phyloP scores from a whole-genome alignment of 2,113 vertebrate genomes.

The Halichoerus grypus region DNA sequence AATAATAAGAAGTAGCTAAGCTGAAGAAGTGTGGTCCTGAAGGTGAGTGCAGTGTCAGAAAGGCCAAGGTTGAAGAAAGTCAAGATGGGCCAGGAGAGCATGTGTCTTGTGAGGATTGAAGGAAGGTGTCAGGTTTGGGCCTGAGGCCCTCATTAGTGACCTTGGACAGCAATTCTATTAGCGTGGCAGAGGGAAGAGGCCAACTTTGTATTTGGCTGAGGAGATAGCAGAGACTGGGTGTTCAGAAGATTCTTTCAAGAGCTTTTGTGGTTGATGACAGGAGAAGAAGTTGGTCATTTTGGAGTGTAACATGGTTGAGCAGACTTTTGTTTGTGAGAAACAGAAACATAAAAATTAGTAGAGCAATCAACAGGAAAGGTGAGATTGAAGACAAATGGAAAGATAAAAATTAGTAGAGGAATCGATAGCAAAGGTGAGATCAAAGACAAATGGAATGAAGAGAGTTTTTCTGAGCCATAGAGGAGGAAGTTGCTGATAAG shows the following conservation, averaged over 20 bases:
- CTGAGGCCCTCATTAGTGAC: accelerated
- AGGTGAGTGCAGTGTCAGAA: not conserved
- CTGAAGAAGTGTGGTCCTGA: not conserved
- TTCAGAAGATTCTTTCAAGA: not conserved
- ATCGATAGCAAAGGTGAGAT: not conserved
- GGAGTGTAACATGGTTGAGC: not conserved
- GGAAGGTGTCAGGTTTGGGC: not conserved
- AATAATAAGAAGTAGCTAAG: not conserved
- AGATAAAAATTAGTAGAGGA: not conserved
- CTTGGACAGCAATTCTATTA: not conserved
- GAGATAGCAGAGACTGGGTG: not conserved
- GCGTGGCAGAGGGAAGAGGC: not conserved
- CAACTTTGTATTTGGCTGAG: not conserved
- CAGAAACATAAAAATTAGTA: not conserved
- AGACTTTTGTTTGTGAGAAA: conserved; percentile 8
- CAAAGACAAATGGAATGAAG: not conserved
- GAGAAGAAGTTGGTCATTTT: not conserved
- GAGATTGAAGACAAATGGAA: not conserved
- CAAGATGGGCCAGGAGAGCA: accelerated
- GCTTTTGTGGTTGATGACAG: not conserved
- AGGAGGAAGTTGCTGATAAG: not conserved
- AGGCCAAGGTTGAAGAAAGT: not conserved
- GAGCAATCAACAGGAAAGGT: not conserved
- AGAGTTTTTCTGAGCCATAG: not conserved
- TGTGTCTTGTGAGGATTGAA: not conserved